Percentiles rank a stretch among this genome's conserved stretches.
phyloP scores from a whole-genome alignment of 2,113 vertebrate species.

The Todiramphus saurophagus region DNA sequence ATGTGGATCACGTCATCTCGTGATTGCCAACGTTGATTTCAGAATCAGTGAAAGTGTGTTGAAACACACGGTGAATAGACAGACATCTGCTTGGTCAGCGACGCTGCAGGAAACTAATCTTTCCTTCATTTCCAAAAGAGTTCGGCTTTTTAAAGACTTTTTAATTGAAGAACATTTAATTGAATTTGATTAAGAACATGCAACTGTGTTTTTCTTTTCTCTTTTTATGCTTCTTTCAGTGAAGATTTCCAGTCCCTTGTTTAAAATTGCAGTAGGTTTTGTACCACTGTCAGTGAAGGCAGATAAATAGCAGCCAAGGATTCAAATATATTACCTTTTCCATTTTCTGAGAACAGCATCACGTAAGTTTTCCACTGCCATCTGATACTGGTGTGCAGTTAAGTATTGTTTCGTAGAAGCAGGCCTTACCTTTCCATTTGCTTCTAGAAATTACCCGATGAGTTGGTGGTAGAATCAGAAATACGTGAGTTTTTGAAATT shows the following conservation, averaged over 20 bases:
- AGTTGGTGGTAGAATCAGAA: background rate
- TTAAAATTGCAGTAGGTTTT: background rate
- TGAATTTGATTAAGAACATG: background rate
- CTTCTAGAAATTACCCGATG: background rate
- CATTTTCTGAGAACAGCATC: background rate
- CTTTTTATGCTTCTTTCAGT: background rate
- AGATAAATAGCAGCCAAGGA: background rate
- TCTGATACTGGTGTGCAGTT: background rate
- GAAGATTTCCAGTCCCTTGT: background rate
- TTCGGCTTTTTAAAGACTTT: background rate
- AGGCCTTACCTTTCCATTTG: background rate
- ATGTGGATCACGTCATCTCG: background rate
- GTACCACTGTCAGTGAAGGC: background rate
- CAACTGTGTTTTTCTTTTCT: background rate
- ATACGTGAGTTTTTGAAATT: background rate
- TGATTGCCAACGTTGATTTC: background rate
- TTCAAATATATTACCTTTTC: background rate
- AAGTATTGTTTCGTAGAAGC: background rate
- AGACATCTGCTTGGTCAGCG: background rate
- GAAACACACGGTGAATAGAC: background rate
- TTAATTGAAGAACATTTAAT: background rate
- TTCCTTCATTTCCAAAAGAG: background rate
- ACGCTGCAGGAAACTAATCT: background rate
- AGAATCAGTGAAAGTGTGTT: background rate
- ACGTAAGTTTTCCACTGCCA: background rate